These are phyloP conservation scores for Tetraneura akinire DNA, from an alignment of 1,140 invertebrate genomes.

Conservation along the genomic window DNA sequence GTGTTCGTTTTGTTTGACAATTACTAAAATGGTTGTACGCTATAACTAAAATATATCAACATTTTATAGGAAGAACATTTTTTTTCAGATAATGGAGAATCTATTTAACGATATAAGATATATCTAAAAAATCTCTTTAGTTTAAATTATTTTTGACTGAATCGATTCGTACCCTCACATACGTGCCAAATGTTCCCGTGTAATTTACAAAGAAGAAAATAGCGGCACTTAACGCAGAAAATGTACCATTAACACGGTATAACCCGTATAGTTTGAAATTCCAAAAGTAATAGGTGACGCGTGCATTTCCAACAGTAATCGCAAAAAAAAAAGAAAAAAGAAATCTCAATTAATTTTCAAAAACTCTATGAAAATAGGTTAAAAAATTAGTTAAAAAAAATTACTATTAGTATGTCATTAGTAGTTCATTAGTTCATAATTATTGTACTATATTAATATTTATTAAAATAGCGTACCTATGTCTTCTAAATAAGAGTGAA, in stretches of 20 bases:
- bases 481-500: too few relatives aligned
- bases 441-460: too few relatives aligned
- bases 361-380: too few relatives aligned
- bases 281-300: slow-evolving; percentile 23
- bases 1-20: not conserved
- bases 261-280: not conserved
- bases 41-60: not conserved
- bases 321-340: too few relatives aligned
- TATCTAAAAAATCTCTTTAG: slow-evolving; percentile 39
- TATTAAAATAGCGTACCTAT: too few relatives aligned
- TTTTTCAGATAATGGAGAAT: slow-evolving; percentile 36
- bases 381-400: too few relatives aligned
- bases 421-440: too few relatives aligned
- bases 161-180: not conserved
- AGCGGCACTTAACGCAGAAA: slow-evolving; percentile 21
- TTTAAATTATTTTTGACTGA: slow-evolving; percentile 38
- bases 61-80: slow-evolving; percentile 23
- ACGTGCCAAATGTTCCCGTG: slow-evolving; percentile 19
- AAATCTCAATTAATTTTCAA: not conserved
- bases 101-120: slow-evolving; percentile 39
- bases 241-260: slow-evolving; percentile 20
- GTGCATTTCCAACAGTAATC: not conserved
- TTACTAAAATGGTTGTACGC: slow-evolving; percentile 1
- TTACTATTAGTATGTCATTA: too few relatives aligned
- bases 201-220: slow-evolving; percentile 30